Evolutionary conservation across 2,113 vertebrate species (phyloP).

Genomic region (Brienomyrus longianalis): DNA sequence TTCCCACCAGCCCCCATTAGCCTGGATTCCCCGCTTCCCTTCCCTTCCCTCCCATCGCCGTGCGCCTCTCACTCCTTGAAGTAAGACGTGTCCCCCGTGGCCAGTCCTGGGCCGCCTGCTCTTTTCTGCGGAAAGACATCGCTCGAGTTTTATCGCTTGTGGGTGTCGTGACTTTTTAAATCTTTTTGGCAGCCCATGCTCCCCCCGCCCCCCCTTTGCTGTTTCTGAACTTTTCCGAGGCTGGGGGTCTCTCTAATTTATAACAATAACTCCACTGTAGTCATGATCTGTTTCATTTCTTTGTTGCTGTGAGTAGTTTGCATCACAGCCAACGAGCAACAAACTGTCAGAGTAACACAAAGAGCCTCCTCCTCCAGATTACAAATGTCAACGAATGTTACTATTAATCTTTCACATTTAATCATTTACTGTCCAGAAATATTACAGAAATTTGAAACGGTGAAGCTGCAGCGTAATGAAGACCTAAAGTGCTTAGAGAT

Average conservation of each 20-base stretch:
- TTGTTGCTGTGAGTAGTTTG: neutral
- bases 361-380: neutral
- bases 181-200: neutral
- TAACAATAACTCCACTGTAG: neutral
- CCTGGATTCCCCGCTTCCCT: neutral
- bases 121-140: neutral
- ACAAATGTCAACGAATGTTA: neutral
- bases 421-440: neutral
- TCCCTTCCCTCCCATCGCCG: slow-evolving; percentile 11
- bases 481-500: neutral
- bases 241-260: neutral
- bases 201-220: neutral
- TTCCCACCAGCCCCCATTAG: slow-evolving; percentile 27
- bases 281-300: neutral
- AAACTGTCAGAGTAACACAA: neutral
- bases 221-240: neutral
- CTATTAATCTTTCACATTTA: neutral
- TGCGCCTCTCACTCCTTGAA: slow-evolving; percentile 10
- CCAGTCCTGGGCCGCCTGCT: neutral
- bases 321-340: neutral
- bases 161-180: neutral
- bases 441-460: neutral
- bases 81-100: neutral
- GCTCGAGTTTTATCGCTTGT: neutral
- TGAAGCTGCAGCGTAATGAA: neutral